Percentiles rank a stretch among this genome's conserved stretches.
phyloP scores from a whole-genome alignment of 2,113 vertebrate species.

The Macquaria australasica region DNA sequence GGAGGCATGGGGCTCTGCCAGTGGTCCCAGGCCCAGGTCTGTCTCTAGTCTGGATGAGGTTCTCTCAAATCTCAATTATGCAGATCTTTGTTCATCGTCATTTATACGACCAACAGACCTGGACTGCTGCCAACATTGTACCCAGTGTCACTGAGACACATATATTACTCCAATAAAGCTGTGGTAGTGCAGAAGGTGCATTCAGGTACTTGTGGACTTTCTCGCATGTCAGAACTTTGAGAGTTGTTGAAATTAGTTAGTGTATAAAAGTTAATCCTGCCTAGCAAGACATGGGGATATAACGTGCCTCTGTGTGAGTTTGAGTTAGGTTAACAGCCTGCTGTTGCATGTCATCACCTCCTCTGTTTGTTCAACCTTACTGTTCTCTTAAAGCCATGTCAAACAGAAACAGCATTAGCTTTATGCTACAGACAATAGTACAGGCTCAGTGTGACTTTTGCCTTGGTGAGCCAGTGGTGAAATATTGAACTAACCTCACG shows the following conservation, averaged over 20 bases:
- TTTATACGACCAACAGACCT: background rate
- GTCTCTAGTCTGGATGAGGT: background rate
- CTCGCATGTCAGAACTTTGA: background rate
- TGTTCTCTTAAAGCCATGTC: conserved; percentile 33
- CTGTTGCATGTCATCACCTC: conserved; percentile 32
- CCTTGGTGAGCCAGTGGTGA: conserved; percentile 12
- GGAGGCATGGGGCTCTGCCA: too few species aligned
- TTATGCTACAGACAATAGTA: conserved; percentile 24
- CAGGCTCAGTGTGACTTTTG: conserved; percentile 19
- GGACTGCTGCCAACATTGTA: background rate
- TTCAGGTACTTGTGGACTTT: background rate
- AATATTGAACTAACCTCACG: conserved; percentile 14
- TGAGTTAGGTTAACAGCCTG: background rate
- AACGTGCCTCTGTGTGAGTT: background rate
- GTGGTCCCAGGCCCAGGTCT: background rate
- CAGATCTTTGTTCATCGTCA: background rate
- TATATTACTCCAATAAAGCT: background rate
- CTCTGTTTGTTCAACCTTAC: background rate
- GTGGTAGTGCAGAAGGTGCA: background rate
- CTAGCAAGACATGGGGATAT: background rate
- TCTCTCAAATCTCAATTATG: background rate
- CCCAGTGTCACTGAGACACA: background rate
- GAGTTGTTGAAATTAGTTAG: background rate
- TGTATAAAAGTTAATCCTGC: background rate
- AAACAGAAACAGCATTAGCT: conserved; percentile 40